phyloP scores from a whole-genome alignment of 2,797 vertebrate genomes.

The Myiotriccus ornatus region DNA sequence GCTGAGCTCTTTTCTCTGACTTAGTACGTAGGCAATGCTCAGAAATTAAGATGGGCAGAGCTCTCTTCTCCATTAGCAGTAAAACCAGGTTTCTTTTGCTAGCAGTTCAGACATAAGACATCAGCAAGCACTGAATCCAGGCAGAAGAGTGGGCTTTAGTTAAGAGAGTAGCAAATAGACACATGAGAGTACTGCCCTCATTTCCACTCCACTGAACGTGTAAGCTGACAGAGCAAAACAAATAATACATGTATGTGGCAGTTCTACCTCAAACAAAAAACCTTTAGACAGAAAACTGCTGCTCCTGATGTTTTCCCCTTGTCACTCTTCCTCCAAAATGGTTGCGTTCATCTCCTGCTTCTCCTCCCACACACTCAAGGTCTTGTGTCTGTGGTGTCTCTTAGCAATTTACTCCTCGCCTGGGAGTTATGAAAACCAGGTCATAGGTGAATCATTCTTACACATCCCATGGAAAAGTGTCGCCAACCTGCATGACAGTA shows the following conservation, averaged over 20 bases:
- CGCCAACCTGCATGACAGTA: not conserved
- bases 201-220: not conserved
- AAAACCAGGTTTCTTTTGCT: not conserved
- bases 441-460: constrained; percentile 7
- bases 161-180: not conserved
- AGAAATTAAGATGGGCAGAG: not conserved
- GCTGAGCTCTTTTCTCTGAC: not conserved
- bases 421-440: not conserved
- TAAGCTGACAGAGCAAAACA: not conserved
- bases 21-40: not conserved
- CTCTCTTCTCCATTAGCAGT: not conserved
- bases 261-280: not conserved
- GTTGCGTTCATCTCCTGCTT: not conserved
- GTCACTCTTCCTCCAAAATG: not conserved
- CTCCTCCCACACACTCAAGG: not conserved
- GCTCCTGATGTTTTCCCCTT: not conserved
- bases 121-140: not conserved
- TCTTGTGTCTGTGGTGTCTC: constrained; percentile 15
- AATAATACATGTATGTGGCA: not conserved
- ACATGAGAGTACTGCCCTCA: not conserved
- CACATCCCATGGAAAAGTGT: not conserved
- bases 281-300: not conserved
- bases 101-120: not conserved
- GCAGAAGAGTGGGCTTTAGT: not conserved
- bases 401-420: not conserved